Evolutionary conservation across 2,113 vertebrate species (phyloP).

Genomic region (Phycodurus eques): DNA sequence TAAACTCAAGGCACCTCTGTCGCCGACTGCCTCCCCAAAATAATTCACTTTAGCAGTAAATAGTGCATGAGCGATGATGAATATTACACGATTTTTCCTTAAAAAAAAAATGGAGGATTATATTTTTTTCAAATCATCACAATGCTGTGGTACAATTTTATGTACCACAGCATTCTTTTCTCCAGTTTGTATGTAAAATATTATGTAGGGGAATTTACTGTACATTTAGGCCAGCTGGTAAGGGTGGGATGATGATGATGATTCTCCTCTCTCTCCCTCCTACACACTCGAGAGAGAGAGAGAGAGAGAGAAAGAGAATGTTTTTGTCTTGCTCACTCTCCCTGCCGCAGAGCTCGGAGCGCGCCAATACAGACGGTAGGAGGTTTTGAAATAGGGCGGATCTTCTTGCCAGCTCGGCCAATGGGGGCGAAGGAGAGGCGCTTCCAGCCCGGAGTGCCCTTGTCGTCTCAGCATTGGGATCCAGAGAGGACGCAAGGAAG

Average conservation of each 20-base stretch:
- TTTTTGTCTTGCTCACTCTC: constrained; percentile 35
- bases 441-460: constrained; percentile 56
- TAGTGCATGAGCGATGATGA: too few relatives aligned
- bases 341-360: constrained; percentile 53
- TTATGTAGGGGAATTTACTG: not conserved
- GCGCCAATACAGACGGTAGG: constrained; percentile 48
- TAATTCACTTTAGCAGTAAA: too few relatives aligned
- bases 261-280: constrained; percentile 4
- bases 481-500: constrained; percentile 36
- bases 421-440: constrained; percentile 60
- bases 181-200: not conserved
- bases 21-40: too few relatives aligned
- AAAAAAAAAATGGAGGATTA: too few relatives aligned
- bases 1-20: too few relatives aligned
- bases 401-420: constrained; percentile 36
- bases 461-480: constrained; percentile 56
- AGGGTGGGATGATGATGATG: constrained; percentile 5
- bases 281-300: constrained; percentile 11
- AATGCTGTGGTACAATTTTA: too few relatives aligned
- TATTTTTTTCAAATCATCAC: too few relatives aligned
- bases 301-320: constrained; percentile 1
- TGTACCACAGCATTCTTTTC: too few relatives aligned
- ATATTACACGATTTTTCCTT: too few relatives aligned
- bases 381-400: constrained; percentile 46
- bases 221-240: not conserved